A percentile compares a stretch with the other conserved stretches of the same genome.
These are phyloP conservation scores for Gymnogyps californianus DNA, from an alignment of 2,113 vertebrate genomes.

Conservation along the genomic window DNA sequence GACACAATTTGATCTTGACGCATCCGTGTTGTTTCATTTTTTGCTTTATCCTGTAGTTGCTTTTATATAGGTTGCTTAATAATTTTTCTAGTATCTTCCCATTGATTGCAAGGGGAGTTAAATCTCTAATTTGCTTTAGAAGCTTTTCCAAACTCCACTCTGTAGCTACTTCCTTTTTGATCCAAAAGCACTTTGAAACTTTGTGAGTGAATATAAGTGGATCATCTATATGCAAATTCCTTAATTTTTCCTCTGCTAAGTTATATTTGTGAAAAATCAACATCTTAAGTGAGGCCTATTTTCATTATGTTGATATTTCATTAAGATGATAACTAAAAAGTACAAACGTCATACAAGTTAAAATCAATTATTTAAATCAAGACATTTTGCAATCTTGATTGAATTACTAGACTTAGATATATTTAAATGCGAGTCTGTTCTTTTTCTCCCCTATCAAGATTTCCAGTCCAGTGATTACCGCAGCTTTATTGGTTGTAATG, in stretches of 20 bases:
- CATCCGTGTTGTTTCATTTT: not conserved
- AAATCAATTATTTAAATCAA: constrained; percentile 22
- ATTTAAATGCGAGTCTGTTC: not conserved
- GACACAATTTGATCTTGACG: not conserved
- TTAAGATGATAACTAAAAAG: not conserved
- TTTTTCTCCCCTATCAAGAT: not conserved
- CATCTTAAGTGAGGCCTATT: not conserved
- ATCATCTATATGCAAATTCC: not conserved
- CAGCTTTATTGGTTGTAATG: not conserved
- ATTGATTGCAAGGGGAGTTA: not conserved
- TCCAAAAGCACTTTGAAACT: not conserved
- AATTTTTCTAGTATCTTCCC: not conserved
- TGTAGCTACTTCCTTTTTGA: not conserved
- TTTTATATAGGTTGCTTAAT: not conserved
- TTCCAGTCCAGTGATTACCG: not conserved
- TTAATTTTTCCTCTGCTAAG: not conserved
- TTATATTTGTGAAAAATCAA: not conserved
- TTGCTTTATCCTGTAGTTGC: not conserved
- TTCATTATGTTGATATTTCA: not conserved
- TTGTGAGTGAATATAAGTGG: not conserved
- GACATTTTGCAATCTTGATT: not conserved
- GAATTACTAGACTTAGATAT: not conserved
- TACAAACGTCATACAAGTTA: not conserved
- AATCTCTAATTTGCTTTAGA: not conserved
- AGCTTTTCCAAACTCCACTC: not conserved